These are phyloP conservation scores for Elanus axillaris DNA, from an alignment of 2,113 vertebrate genomes.

Conservation along the genomic window DNA sequence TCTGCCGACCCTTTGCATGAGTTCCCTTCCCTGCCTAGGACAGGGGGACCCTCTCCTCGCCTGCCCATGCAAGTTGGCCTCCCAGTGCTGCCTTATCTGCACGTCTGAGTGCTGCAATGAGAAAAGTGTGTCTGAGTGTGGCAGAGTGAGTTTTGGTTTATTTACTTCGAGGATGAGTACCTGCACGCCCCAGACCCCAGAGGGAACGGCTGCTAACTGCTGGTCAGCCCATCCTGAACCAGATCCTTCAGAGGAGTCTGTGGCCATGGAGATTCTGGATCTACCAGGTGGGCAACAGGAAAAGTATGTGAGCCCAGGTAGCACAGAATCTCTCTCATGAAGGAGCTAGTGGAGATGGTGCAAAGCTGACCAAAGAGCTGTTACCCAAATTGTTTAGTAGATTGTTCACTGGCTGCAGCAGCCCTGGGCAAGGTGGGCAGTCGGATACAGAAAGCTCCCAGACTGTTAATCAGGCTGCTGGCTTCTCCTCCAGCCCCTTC, in stretches of 20 bases:
- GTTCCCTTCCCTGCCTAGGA: neutral
- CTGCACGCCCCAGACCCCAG: neutral
- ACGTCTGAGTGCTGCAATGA: accelerated
- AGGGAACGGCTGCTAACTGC: neutral
- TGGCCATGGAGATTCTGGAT: neutral
- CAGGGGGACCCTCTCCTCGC: neutral
- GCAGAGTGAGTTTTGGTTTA: neutral
- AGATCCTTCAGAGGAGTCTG: neutral
- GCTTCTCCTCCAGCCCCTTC: neutral
- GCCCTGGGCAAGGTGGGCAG: neutral
- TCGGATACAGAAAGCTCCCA: neutral
- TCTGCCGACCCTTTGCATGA: neutral
- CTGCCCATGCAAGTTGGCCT: neutral
- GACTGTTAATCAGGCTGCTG: neutral
- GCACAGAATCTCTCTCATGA: neutral
- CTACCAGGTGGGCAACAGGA: neutral
- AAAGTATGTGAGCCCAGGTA: neutral
- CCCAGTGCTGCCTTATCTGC: neutral
- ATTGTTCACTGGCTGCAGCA: neutral
- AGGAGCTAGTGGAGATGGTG: neutral
- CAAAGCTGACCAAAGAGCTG: neutral
- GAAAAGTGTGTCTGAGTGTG: neutral
- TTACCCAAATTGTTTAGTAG: neutral
- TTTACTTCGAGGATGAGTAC: neutral
- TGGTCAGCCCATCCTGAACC: neutral